phyloP scores from a whole-genome alignment of 2,888 invertebrate genomes.

The Patella depressa region DNA sequence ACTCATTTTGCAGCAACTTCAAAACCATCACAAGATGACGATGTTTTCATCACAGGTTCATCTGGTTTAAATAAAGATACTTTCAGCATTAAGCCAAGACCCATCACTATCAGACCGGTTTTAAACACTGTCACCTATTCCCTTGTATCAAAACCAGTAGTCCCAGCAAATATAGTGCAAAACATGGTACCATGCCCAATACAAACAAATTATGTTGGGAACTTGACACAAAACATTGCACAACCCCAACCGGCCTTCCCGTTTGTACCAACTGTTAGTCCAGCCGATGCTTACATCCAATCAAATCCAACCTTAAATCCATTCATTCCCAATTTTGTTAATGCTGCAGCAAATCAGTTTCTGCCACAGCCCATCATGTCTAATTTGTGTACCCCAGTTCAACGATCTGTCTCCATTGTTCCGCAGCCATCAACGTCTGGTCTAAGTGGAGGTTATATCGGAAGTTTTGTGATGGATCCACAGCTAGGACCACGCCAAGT shows the following conservation, averaged over 20 bases:
- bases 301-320: neutral
- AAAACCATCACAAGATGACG: too few relatives aligned
- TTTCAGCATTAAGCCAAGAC: neutral
- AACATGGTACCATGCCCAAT: neutral
- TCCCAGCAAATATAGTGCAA: neutral
- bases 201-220: slow-evolving; percentile 15
- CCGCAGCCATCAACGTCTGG: too few relatives aligned
- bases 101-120: slow-evolving; percentile 17
- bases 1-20: too few relatives aligned
- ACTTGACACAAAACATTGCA: neutral
- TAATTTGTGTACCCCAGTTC: too few relatives aligned
- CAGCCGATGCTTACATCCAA: neutral
- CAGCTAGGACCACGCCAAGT: neutral
- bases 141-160: too few relatives aligned
- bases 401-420: too few relatives aligned
- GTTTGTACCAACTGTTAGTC: neutral
- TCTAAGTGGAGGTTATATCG: neutral
- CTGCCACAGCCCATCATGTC: too few relatives aligned
- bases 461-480: slow-evolving; percentile 9
- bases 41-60: neutral
- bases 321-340: neutral
- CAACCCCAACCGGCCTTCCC: neutral
- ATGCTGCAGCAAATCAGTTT: too few relatives aligned
- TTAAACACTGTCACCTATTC: slow-evolving; percentile 17
- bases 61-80: neutral